Evolutionary conservation across 2,113 vertebrate species (phyloP).

Genomic region (Zosterops lateralis): DNA sequence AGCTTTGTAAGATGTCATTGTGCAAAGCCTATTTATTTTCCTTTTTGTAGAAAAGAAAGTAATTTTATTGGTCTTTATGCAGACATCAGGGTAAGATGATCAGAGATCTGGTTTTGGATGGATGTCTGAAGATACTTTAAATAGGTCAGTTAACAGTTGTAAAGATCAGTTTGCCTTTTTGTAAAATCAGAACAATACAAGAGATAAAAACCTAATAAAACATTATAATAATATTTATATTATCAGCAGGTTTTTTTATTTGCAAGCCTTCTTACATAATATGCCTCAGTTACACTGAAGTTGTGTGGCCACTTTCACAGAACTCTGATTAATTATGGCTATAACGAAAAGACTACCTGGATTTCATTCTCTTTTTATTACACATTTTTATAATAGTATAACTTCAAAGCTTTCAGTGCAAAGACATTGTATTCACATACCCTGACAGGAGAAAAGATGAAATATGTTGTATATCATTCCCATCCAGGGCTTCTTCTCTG

Average conservation of each 20-base stretch:
- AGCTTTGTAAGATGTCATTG: not conserved
- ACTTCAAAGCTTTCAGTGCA: conserved; percentile 7
- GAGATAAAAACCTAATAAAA: not conserved
- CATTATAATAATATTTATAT: not conserved
- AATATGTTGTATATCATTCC: not conserved
- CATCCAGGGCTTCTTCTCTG: not conserved
- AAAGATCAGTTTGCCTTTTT: not conserved
- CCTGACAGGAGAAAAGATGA: not conserved
- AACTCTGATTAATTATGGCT: not conserved
- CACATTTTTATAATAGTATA: not conserved
- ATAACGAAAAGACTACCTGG: not conserved
- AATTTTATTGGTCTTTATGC: not conserved
- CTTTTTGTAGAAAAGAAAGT: conserved; percentile 14
- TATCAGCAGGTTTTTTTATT: not conserved
- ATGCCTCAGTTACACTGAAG: not conserved
- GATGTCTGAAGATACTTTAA: not conserved
- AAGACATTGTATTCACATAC: not conserved
- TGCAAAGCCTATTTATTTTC: conserved; percentile 29
- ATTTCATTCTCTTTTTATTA: not conserved
- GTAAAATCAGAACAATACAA: not conserved
- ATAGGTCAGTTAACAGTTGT: not conserved
- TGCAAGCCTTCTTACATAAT: not conserved
- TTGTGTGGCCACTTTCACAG: not conserved
- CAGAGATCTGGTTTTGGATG: not conserved
- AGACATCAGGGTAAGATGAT: conserved; percentile 6